These are phyloP conservation scores for Brachyistius frenatus DNA, from an alignment of 2,113 vertebrate species.

Conservation along the genomic window DNA sequence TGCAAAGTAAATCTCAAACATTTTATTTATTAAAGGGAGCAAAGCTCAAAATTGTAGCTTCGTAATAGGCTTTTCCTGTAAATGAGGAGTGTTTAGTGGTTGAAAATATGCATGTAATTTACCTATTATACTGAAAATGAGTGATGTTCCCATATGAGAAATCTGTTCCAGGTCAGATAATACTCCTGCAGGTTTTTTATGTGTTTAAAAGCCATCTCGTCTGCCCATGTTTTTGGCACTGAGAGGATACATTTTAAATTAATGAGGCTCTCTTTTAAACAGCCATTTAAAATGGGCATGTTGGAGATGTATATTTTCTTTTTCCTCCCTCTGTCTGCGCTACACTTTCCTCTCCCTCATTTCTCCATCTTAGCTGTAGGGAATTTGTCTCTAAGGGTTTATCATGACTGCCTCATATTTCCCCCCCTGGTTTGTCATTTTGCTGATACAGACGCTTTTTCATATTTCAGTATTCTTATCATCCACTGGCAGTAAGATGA, in stretches of 20 bases:
- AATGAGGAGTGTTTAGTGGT: conserved; percentile 10
- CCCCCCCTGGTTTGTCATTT: conserved; percentile 75
- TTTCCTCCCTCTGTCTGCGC: conserved; percentile 29
- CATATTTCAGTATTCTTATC: conserved; percentile 85
- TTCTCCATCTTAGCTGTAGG: conserved; percentile 61
- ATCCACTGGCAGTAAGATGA: conserved; percentile 80
- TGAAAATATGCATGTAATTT: conserved; percentile 27
- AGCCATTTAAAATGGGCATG: conserved; percentile 43
- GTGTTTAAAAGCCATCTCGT: conserved; percentile 16
- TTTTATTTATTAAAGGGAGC: conserved; percentile 52
- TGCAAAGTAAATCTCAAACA: conserved; percentile 49
- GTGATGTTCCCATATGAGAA: neutral
- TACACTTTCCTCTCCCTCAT: conserved; percentile 46
- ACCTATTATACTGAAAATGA: no score
- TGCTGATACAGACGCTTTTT: conserved; percentile 81
- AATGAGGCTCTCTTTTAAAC: conserved; percentile 48
- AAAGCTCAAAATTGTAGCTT: conserved; percentile 20
- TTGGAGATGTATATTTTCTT: conserved; percentile 44
- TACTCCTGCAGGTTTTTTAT: conserved; percentile 5
- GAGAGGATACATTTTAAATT: conserved; percentile 39
- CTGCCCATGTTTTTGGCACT: conserved; percentile 14
- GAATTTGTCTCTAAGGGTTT: conserved; percentile 78
- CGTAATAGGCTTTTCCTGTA: neutral
- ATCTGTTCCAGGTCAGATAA: conserved; percentile 33
- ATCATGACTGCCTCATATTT: conserved; percentile 73